Percentiles rank a stretch among this genome's conserved stretches.
These are phyloP conservation scores for Entelurus aequoreus DNA, from an alignment of 2,113 vertebrate genomes.

Conservation along the genomic window DNA sequence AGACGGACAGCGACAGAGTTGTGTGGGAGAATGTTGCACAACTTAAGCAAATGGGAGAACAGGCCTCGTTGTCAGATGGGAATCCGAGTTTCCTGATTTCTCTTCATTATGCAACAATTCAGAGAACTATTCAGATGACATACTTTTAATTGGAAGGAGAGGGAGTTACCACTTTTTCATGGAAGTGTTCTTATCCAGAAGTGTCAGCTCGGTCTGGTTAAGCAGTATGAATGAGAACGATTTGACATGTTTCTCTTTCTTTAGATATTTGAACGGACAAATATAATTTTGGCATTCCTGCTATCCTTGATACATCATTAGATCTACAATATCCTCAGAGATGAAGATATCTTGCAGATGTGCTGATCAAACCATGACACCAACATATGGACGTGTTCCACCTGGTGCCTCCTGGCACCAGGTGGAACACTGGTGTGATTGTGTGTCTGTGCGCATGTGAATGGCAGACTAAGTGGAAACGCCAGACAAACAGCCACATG, in stretches of 20 bases:
- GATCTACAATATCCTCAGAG: constrained; percentile 34
- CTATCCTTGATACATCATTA: constrained; percentile 27
- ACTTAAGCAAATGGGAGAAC: no score
- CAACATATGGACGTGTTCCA: constrained; percentile 17
- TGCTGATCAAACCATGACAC: constrained; percentile 22
- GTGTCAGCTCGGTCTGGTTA: constrained; percentile 43
- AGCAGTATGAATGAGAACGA: constrained; percentile 39
- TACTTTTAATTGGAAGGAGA: constrained; percentile 50
- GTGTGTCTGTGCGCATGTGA: constrained; percentile 22
- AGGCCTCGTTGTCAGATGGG: constrained; percentile 19
- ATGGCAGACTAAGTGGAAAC: constrained; percentile 49
- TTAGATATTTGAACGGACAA: constrained; percentile 46
- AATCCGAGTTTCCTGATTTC: constrained; percentile 33
- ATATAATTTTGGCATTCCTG: constrained; percentile 53
- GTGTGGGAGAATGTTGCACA: no score
- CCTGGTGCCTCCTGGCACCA: no score
- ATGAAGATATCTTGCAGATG: constrained; percentile 39
- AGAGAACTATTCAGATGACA: constrained; percentile 54
- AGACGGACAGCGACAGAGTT: no score
- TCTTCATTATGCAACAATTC: constrained; percentile 49
- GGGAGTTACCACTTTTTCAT: constrained; percentile 43
- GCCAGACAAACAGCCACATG: constrained; percentile 51
- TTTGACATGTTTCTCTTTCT: constrained; percentile 34
- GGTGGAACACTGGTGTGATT: no score
- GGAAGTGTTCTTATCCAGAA: constrained; percentile 33